Evolutionary conservation across 2,797 vertebrate species (phyloP), one percentile per base, ranked within the genome.

Genomic region (Muraenolepis orangiensis): DNA sequence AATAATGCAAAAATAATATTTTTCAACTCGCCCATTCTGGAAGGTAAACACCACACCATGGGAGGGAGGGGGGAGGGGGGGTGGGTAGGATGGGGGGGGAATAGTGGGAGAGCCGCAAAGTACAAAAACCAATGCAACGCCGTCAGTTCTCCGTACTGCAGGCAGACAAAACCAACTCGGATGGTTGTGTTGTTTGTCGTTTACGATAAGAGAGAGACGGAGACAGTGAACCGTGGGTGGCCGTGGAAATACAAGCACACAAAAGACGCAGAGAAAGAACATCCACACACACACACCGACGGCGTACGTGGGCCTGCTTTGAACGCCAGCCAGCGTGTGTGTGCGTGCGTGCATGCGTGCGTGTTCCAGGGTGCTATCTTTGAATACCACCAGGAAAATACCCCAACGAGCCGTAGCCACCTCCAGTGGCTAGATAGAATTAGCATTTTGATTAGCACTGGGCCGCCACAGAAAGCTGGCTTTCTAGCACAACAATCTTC

Each of bases 11-110:
- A 70, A 32, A n/a, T n/a, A 38, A 70, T 16, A 10, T 70, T 18
- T 16, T 23, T 26, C 10, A 26, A 66, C 42, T 51, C 42, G 14
- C 34, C 74, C 6, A 20, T 75, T 75, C 46, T 78, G 66, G 76
- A 74, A 74, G 76, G 73, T 23, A 78, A 72, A 80, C 31, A 72
- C 28, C n/a, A n/a, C n/a, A n/a, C n/a, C n/a, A n/a, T n/a, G n/a
- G n/a, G n/a, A n/a, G n/a, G n/a, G n/a, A n/a, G n/a, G n/a, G n/a
- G n/a, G n/a, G n/a, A n/a, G n/a, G n/a, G n/a, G n/a, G n/a, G n/a
- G n/a, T n/a, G n/a, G n/a, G n/a, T n/a, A n/a, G 42, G 42, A 11
- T 13, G 12, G 1, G 6, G 66, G 28, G 61, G 26, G 66, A 3
- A 12, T 4, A 28, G 26, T 23, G 26, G 23, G 6, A 6, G 11